Percentiles rank a stretch among this genome's conserved stretches.
These are phyloP conservation scores for Melozone crissalis DNA, from an alignment of 2,113 vertebrate genomes.

Conservation along the genomic window DNA sequence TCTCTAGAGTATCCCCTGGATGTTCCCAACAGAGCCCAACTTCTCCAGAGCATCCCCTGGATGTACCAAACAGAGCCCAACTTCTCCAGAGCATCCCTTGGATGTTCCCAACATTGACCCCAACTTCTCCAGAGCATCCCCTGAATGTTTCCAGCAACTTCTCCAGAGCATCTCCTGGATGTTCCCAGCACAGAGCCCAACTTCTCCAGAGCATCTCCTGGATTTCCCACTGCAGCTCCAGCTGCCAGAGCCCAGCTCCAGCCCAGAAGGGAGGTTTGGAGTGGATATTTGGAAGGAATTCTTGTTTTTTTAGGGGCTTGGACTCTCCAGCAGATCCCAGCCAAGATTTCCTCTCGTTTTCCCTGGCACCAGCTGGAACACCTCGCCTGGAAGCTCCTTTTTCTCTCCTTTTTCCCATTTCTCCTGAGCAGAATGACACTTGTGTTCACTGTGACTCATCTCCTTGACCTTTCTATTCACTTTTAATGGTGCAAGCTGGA, in stretches of 20 bases:
- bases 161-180: too few species aligned
- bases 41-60: too few species aligned
- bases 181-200: neutral
- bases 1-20: too few species aligned
- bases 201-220: neutral
- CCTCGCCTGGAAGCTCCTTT: neutral
- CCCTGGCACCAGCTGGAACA: slow-evolving; percentile 9
- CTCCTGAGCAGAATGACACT: slow-evolving; percentile 52
- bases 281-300: neutral
- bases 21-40: neutral
- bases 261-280: neutral
- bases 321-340: neutral
- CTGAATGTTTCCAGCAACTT: too few species aligned
- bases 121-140: too few species aligned
- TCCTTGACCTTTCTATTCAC: slow-evolving; percentile 65
- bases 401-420: neutral
- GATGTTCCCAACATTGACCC: too few species aligned
- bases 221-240: neutral
- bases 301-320: neutral
- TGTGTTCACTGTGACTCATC: slow-evolving; percentile 58
- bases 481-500: slow-evolving; percentile 43
- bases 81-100: neutral
- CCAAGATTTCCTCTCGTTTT: neutral
- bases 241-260: neutral
- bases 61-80: too few species aligned